phyloP scores from a whole-genome alignment of 2,888 invertebrate genomes.

The Coelinius sp. region DNA sequence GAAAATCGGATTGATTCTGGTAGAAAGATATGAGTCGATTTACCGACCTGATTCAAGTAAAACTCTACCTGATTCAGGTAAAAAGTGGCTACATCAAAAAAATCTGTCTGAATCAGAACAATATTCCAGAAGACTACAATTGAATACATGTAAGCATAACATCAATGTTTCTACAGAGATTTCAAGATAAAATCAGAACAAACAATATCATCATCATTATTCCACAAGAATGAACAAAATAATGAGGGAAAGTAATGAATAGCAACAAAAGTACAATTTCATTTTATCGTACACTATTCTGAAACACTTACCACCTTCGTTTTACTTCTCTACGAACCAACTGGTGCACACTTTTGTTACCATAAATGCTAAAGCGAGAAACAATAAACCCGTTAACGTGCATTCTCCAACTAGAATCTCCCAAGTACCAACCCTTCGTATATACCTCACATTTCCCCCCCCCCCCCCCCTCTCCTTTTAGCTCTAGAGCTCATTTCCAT shows the following conservation, averaged over 20 bases:
- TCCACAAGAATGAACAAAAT: neutral
- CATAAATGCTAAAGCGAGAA: constrained; percentile 44
- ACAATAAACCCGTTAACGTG: constrained; percentile 47
- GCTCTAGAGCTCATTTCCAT: neutral
- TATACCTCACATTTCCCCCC: neutral
- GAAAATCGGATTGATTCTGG: no score
- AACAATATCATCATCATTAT: neutral
- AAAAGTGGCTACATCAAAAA: no score
- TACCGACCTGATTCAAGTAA: no score
- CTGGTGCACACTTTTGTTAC: constrained; percentile 39
- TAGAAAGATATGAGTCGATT: no score
- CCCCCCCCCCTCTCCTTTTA: neutral
- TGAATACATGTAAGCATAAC: neutral
- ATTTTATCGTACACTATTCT: constrained; percentile 45
- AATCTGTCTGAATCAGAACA: no score
- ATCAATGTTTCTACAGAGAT: neutral
- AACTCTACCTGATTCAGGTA: no score
- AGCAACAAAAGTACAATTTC: constrained; percentile 4
- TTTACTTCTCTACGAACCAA: constrained; percentile 23
- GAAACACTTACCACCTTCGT: constrained; percentile 42
- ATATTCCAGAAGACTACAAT: neutral
- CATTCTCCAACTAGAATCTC: constrained; percentile 26
- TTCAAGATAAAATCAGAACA: neutral
- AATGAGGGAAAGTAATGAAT: constrained; percentile 14
- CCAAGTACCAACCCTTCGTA: neutral